Evolutionary conservation across 2,888 invertebrate species (phyloP).

Genomic region (Polyommatus iphigenia): DNA sequence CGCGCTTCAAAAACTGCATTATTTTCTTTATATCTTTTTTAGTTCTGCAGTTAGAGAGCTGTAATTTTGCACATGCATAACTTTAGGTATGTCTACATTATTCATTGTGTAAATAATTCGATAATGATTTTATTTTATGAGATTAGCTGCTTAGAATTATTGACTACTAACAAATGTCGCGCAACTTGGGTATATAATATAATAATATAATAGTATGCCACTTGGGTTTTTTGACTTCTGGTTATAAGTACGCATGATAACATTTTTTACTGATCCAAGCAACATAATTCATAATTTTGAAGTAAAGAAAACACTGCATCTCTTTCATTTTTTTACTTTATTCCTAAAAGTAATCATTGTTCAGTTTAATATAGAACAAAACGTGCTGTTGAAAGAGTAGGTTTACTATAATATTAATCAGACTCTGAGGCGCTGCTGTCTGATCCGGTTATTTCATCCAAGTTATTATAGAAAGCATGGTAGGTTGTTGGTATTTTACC

Average conservation of each 20-base stretch:
- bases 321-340: neutral
- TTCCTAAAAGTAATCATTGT: neutral
- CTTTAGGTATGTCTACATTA: slow-evolving; percentile 5
- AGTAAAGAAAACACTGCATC: slow-evolving; percentile 1
- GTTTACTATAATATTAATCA: neutral
- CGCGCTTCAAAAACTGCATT: neutral
- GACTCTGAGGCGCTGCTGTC: neutral
- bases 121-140: neutral
- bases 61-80: slow-evolving; percentile 1
- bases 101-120: neutral
- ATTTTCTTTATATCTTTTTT: neutral
- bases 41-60: neutral
- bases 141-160: slow-evolving; percentile 5
- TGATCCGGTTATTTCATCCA: neutral
- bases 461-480: neutral
- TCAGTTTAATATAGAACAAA: slow-evolving; percentile 1
- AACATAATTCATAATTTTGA: slow-evolving; percentile 8
- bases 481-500: neutral
- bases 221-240: slow-evolving; percentile 8
- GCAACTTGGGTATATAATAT: neutral
- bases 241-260: slow-evolving; percentile 5
- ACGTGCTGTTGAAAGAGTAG: neutral
- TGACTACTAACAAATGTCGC: slow-evolving; percentile 8
- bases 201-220: slow-evolving; percentile 8
- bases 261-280: slow-evolving; percentile 5